Conservation (phyloP, 2,113 vertebrate genomes). For the Gnathonemus echidnorhynchus region DNA sequence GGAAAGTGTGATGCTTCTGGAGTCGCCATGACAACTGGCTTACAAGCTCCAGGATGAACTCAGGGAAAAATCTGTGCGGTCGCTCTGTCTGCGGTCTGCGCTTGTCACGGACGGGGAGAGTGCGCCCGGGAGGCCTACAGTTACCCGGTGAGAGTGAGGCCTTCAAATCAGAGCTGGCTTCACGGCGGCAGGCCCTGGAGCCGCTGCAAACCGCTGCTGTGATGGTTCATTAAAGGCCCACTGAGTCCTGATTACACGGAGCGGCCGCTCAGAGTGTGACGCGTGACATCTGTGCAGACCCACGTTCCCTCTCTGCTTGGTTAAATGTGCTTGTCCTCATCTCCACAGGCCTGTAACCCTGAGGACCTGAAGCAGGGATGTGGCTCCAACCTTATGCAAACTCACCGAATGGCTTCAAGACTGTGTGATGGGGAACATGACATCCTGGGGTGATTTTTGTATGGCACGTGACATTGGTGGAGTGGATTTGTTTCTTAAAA, state of each 20-base stretch:
- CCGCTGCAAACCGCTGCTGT: constrained; percentile 48
- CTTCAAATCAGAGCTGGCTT: constrained; percentile 43
- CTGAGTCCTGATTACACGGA: not conserved
- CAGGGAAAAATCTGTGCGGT: constrained; percentile 17
- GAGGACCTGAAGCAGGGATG: constrained; percentile 45
- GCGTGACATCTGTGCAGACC: not conserved
- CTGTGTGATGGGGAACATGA: constrained; percentile 43
- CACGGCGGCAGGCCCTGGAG: constrained; percentile 42
- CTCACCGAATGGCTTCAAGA: constrained; percentile 64
- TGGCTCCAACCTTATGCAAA: constrained; percentile 67
- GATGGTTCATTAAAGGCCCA: constrained; percentile 21
- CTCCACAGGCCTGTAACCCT: constrained; percentile 61
- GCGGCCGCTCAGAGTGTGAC: not conserved
- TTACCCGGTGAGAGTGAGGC: constrained; percentile 45
- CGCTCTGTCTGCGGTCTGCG: constrained; percentile 54
- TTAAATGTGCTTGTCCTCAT: constrained; percentile 42
- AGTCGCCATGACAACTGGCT: constrained; percentile 55
- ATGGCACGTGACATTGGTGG: constrained; percentile 54
- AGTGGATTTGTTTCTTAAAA: constrained; percentile 44
- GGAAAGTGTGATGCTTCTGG: constrained; percentile 37
- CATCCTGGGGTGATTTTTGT: constrained; percentile 58
- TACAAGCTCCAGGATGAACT: constrained; percentile 46
- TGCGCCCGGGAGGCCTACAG: constrained; percentile 50
- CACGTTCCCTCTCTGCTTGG: not conserved
- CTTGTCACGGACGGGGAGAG: constrained; percentile 54